These are phyloP conservation scores for Drosophila pseudotakahashii DNA, from an alignment of 2,888 invertebrate genomes.

Conservation along the genomic window DNA sequence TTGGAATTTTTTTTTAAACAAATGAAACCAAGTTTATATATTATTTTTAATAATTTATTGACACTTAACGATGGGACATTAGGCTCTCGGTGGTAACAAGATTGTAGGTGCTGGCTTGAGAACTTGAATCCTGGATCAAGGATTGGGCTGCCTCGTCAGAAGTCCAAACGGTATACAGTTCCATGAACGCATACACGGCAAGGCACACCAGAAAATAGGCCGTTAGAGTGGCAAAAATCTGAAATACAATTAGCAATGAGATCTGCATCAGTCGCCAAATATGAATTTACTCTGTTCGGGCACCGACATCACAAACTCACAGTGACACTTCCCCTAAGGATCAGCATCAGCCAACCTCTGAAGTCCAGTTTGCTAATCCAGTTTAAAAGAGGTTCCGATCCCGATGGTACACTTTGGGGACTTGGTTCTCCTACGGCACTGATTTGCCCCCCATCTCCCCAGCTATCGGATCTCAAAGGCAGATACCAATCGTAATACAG, in stretches of 20 bases:
- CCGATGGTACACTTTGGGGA: slow-evolving; percentile 13
- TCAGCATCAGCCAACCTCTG: slow-evolving; percentile 24
- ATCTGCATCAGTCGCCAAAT: slow-evolving; percentile 57
- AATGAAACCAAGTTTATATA: too few species aligned
- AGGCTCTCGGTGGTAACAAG: slow-evolving; percentile 64
- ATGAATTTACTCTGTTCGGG: slow-evolving; percentile 2
- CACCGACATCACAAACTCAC: slow-evolving; percentile 53
- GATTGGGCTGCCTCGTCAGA: not conserved
- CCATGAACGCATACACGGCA: slow-evolving; percentile 59
- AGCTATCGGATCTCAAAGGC: slow-evolving; percentile 41
- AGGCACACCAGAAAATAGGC: slow-evolving; percentile 69
- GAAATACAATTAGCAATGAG: slow-evolving; percentile 68
- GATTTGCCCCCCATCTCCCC: not conserved
- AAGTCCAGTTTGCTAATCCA: slow-evolving; percentile 9
- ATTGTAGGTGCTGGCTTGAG: slow-evolving; percentile 6
- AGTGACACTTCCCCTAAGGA: slow-evolving; percentile 32
- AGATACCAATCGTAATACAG: slow-evolving; percentile 62
- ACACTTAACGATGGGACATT: slow-evolving; percentile 49
- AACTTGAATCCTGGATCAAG: slow-evolving; percentile 39
- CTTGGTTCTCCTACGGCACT: not conserved
- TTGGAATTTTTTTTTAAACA: too few species aligned
- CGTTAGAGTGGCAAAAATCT: slow-evolving; percentile 68
- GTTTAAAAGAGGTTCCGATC: slow-evolving; percentile 1
- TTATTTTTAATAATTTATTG: too few species aligned
- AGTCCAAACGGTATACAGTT: slow-evolving; percentile 48